Evolutionary conservation across 2,888 invertebrate species (phyloP).

Genomic region (Drosophila melanosoma): DNA sequence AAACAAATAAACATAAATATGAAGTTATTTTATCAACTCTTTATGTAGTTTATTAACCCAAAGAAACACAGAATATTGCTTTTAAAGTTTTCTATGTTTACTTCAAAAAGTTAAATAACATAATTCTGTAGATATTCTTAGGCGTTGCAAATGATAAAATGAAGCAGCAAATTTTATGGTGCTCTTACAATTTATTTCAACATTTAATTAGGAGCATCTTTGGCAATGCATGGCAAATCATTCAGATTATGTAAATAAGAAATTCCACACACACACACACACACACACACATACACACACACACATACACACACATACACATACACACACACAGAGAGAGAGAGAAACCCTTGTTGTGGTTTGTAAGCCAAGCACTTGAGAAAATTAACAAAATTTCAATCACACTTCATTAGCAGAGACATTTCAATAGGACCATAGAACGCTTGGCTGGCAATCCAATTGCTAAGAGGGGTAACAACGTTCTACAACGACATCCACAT

Average conservation of each 20-base stretch:
- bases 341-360: not conserved
- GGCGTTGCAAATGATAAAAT: not conserved
- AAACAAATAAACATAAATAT: not conserved
- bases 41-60: not conserved
- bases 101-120: not conserved
- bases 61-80: no score
- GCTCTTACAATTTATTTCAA: constrained; percentile 46
- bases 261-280: constrained; percentile 31
- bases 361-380: constrained; percentile 63
- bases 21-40: not conserved
- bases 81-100: not conserved
- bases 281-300: constrained; percentile 25
- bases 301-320: constrained; percentile 15
- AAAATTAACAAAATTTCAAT: constrained; percentile 82
- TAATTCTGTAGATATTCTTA: not conserved
- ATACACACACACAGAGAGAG: not conserved
- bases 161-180: not conserved
- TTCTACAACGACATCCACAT: constrained; percentile 1
- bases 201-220: constrained; percentile 56
- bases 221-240: constrained; percentile 40
- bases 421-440: constrained; percentile 55
- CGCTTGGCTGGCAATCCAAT: constrained; percentile 5
- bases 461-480: not conserved
- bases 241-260: constrained; percentile 53
- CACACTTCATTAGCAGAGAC: constrained; percentile 80